Conservation (phyloP, 2,888 invertebrate species). For the Bruchidius siliquastri region DNA sequence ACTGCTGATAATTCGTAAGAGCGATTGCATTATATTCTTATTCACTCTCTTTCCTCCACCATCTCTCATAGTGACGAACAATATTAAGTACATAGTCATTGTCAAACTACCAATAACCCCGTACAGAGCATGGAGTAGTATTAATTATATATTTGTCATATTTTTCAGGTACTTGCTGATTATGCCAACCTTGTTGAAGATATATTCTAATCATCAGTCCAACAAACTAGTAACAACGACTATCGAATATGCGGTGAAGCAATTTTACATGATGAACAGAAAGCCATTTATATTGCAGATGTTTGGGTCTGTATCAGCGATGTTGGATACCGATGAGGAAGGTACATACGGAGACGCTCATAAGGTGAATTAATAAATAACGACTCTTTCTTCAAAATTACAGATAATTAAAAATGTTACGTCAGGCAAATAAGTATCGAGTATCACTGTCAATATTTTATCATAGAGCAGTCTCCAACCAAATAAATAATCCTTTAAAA, state of each 20-base stretch:
- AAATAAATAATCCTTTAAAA: too few relatives aligned
- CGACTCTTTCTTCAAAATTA: neutral
- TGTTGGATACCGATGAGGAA: slow-evolving; percentile 86
- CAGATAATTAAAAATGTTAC: neutral
- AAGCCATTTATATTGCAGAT: slow-evolving; percentile 98
- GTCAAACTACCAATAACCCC: too few relatives aligned
- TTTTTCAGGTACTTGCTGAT: slow-evolving; percentile 79
- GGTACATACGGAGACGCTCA: slow-evolving; percentile 87
- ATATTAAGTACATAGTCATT: too few relatives aligned
- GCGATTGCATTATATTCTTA: too few relatives aligned
- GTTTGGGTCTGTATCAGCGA: slow-evolving; percentile 97
- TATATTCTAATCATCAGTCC: slow-evolving; percentile 97
- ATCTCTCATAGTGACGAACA: too few relatives aligned
- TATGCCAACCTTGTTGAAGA: slow-evolving; percentile 94
- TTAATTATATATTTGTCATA: too few relatives aligned
- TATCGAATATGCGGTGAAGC: slow-evolving; percentile 96
- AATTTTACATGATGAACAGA: slow-evolving; percentile 95
- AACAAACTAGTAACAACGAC: slow-evolving; percentile 92
- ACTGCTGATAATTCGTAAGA: too few relatives aligned
- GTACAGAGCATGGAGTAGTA: too few relatives aligned
- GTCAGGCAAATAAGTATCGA: too few relatives aligned
- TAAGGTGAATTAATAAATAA: slow-evolving; percentile 56
- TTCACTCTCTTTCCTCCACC: too few relatives aligned
- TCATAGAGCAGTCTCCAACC: too few relatives aligned
- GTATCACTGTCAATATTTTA: too few relatives aligned